These are phyloP conservation scores for Cheirogaleus medius DNA, from an alignment of 2,113 vertebrate species.

Conservation along the genomic window DNA sequence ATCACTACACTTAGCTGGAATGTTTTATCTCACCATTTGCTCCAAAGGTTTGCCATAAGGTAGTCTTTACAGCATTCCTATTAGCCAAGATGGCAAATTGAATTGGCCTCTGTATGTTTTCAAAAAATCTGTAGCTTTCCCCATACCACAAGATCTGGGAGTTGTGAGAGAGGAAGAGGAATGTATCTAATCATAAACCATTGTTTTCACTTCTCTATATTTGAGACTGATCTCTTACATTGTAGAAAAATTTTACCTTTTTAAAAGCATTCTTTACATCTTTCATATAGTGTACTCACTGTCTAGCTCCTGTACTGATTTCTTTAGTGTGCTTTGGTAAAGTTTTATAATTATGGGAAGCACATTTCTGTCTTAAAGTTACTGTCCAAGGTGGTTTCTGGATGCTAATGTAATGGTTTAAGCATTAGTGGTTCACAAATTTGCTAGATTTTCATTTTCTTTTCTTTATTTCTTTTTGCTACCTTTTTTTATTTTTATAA, in stretches of 20 bases:
- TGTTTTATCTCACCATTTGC: background rate
- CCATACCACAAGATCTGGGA: background rate
- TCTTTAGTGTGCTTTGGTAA: slow-evolving; percentile 11
- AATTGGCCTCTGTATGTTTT: background rate
- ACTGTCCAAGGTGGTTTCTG: background rate
- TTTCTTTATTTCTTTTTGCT: background rate
- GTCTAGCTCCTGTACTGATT: background rate
- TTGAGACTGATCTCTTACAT: background rate
- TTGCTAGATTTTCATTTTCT: slow-evolving; percentile 12
- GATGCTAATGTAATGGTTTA: background rate
- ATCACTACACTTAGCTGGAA: background rate
- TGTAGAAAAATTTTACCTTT: background rate
- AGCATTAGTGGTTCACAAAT: slow-evolving; percentile 4
- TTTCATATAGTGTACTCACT: background rate
- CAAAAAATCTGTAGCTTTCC: background rate
- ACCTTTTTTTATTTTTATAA: slow-evolving; percentile 57
- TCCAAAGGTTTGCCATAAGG: background rate
- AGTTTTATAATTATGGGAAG: background rate
- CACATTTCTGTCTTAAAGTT: slow-evolving; percentile 23
- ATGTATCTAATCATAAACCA: background rate
- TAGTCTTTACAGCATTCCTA: background rate
- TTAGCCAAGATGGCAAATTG: background rate
- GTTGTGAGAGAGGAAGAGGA: background rate
- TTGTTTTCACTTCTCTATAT: background rate
- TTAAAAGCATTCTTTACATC: background rate